Conservation (phyloP, 2,797 vertebrate species). For the Syndactyla subalaris region DNA sequence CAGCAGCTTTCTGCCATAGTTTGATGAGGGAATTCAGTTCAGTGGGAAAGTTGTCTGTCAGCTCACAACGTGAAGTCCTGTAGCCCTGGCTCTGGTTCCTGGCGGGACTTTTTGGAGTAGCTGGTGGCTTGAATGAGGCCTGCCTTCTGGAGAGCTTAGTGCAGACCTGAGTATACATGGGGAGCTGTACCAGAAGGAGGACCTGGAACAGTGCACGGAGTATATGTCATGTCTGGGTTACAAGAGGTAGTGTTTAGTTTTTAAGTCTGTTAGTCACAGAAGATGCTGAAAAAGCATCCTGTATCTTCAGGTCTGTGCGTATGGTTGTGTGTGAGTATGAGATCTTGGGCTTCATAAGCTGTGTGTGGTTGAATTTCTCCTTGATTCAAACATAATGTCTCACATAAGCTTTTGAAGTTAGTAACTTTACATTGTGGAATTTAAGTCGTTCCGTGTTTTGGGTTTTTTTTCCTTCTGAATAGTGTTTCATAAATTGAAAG, state of each 20-base stretch:
- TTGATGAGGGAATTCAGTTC: background rate
- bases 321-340: background rate
- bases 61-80: background rate
- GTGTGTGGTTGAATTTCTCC: background rate
- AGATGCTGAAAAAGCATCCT: background rate
- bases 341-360: rapidly evolving
- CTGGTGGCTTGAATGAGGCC: background rate
- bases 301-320: background rate
- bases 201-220: background rate
- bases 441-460: background rate
- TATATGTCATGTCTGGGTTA: background rate
- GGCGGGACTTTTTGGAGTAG: background rate
- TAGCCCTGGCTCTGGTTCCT: background rate
- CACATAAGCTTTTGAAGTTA: background rate
- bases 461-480: background rate
- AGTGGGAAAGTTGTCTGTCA: background rate
- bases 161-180: rapidly evolving
- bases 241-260: rapidly evolving
- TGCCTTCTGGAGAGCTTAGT: background rate
- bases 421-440: background rate
- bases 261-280: background rate
- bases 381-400: background rate
- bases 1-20: background rate
- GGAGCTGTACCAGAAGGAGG: background rate
- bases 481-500: background rate